phyloP scores from a whole-genome alignment of 1,140 invertebrate genomes.

The Caerostris extrusa region DNA sequence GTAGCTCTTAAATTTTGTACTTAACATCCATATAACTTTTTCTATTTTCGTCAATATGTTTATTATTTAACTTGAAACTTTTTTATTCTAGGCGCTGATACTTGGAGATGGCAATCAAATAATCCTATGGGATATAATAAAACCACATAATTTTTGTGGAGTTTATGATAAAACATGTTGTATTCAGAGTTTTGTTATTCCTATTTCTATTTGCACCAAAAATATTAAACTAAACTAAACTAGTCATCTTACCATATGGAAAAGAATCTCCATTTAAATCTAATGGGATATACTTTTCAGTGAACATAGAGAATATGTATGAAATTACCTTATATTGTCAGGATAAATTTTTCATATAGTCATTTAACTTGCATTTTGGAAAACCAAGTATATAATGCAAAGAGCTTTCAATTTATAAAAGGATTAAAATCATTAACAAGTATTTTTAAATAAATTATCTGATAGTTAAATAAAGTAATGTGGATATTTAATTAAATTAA shows the following conservation, averaged over 20 bases:
- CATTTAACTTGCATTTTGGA: too few species aligned
- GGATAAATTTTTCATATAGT: too few species aligned
- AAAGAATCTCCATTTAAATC: background rate
- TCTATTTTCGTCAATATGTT: background rate
- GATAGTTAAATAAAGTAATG: too few species aligned
- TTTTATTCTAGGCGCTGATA: constrained; percentile 86
- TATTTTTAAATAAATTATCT: too few species aligned
- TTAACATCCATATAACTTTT: background rate
- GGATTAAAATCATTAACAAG: too few species aligned
- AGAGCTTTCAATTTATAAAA: too few species aligned
- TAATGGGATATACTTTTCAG: background rate
- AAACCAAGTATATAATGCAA: too few species aligned
- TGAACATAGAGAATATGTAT: too few species aligned
- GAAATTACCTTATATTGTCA: too few species aligned
- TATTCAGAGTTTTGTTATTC: background rate
- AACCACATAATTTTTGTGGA: background rate
- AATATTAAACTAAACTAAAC: background rate
- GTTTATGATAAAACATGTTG: background rate
- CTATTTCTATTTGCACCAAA: background rate
- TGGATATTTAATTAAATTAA: too few species aligned
- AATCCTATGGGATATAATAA: constrained; percentile 90
- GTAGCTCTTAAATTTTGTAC: background rate
- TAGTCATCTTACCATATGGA: background rate
- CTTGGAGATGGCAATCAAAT: constrained; percentile 94
- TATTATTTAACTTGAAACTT: constrained; percentile 50